Evolutionary conservation across 2,888 invertebrate species (phyloP).

Genomic region (Sthenelais limicola): DNA sequence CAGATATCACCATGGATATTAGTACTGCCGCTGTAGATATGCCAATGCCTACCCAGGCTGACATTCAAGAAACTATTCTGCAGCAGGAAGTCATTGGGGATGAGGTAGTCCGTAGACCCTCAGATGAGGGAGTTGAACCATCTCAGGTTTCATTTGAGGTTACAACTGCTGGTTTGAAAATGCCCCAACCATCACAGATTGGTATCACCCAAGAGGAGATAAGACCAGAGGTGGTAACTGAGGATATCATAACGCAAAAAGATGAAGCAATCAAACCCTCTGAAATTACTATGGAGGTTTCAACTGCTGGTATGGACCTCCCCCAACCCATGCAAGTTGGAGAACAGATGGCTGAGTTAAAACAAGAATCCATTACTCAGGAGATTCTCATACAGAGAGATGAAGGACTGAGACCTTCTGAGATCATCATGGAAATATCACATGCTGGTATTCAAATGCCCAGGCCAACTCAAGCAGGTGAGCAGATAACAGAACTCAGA

Average conservation of each 20-base stretch:
- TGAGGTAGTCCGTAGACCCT: conserved; percentile 9
- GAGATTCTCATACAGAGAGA: background rate
- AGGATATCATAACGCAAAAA: conserved; percentile 10
- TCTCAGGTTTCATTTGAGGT: background rate
- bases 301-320: conserved; percentile 4
- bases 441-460: conserved; percentile 35
- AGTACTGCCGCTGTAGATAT: too few species aligned
- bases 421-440: conserved; percentile 44
- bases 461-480: conserved; percentile 16
- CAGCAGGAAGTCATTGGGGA: background rate
- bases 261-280: conserved; percentile 27
- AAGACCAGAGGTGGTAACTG: conserved; percentile 40
- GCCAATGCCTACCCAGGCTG: too few species aligned
- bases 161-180: conserved; percentile 32
- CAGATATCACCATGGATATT: too few species aligned
- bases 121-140: conserved; percentile 28
- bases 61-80: background rate
- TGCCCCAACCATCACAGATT: conserved; percentile 12
- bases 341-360: background rate
- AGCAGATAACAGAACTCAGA: conserved; percentile 23
- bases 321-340: conserved; percentile 1
- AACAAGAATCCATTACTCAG: conserved; percentile 8
- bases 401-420: conserved; percentile 41
- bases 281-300: conserved; percentile 21
- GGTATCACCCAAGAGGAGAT: conserved; percentile 14